Conservation (phyloP, 1,140 invertebrate species). For the Phymastichus coffea region DNA sequence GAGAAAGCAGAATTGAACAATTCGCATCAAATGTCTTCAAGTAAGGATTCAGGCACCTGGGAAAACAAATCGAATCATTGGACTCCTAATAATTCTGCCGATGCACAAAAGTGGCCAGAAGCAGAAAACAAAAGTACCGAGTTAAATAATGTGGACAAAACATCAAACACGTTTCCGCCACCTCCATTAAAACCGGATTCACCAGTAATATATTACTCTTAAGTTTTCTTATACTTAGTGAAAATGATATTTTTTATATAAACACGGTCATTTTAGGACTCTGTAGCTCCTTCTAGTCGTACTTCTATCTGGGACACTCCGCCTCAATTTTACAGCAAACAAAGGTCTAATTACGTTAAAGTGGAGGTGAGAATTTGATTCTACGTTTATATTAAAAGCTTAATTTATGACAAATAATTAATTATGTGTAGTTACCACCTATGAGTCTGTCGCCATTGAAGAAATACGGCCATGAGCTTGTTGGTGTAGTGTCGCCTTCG, state of each 20-base stretch:
- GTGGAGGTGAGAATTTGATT: conserved; percentile 40
- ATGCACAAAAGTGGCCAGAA: conserved; percentile 36
- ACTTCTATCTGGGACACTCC: conserved; percentile 48
- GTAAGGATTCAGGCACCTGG: conserved; percentile 33
- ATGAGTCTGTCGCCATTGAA: conserved; percentile 45
- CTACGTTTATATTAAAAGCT: background rate
- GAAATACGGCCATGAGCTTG: no score
- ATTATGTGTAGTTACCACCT: conserved; percentile 42
- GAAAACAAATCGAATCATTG: conserved; percentile 38
- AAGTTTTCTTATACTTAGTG: no score
- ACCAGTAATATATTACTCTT: conserved; percentile 37
- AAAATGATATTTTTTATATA: background rate
- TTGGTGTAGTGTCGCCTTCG: no score
- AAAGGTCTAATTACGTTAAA: conserved; percentile 40
- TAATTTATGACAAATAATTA: background rate
- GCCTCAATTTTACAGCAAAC: conserved; percentile 39
- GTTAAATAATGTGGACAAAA: no score
- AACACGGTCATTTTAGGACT: conserved; percentile 12
- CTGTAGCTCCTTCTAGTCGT: no score
- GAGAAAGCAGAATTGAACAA: conserved; percentile 41
- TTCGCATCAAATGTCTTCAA: conserved; percentile 37
- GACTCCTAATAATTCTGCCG: conserved; percentile 32
- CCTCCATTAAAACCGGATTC: conserved; percentile 45
- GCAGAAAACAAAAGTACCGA: conserved; percentile 33
- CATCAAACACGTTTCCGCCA: conserved; percentile 36